Evolutionary conservation across 92 coral and sea anemone species (phyloP), one percentile per base, ranked within the genome.

Genomic region (Virgularia gustaviana): DNA sequence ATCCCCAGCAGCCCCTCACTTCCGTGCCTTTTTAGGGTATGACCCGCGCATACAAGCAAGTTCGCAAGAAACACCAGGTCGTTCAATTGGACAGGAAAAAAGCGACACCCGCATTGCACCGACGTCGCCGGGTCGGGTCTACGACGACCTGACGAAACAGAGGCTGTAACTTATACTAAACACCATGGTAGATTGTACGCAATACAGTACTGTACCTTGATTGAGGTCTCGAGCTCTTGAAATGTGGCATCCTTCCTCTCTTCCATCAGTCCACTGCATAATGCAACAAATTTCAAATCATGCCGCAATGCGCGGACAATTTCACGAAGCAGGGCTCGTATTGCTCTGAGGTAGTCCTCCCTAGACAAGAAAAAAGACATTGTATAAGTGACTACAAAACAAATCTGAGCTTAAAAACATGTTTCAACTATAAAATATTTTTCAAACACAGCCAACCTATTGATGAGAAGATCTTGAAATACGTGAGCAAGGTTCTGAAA

Each of bases 201-300:
- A n/a, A n/a, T n/a, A n/a, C n/a, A n/a, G n/a, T n/a, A n/a, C n/a
- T n/a, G n/a, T 72, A 90, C 99, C 94, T 94, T 94, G 3, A 94
- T 42, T 55, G 80, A 6, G 12, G 89, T 75, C 35, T 90, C 99
- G 36, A 89, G 75, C 4, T 94, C 99, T 76, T 72, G 90, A 32
- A 94, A 94, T 73, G 84, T 89, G 36, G 88, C 29, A 24, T 94
- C 99, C 3, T 89, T 86, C 57, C 99, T 87, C 49, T 94, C 99
- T 47, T 76, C 82, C 99, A 94, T 94, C 70, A 94, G 86, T 35
- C 99, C 99, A 38, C 95, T 84, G 54, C 99, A 94, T 27, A 94
- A 59, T 2, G 90, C 99, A 25, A 94, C 89, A 78, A 90, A 94
- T 70, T 94, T 84, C 60, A 94, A 37, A 0, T 90, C 99, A 67